Base-by-base conservation (phyloP, 2,888 invertebrate species). In the Trypoxylon attenuatum region DNA sequence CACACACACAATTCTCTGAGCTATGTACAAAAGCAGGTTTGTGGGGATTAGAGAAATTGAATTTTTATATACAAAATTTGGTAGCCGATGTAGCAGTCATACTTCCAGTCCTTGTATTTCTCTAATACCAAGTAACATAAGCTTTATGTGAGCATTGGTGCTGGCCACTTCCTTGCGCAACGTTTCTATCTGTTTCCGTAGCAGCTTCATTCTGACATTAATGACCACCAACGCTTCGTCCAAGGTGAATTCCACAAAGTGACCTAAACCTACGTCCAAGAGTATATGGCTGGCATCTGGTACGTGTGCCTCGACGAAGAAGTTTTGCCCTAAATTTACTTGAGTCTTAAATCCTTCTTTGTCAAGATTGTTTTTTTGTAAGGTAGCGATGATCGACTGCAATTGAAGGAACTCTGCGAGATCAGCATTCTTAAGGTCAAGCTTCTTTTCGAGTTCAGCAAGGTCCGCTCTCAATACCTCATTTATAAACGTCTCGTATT, bases 261-360 rank as follows among this genome's bases (percentile, higher is more conserved):
- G 90, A 52, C 94, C 93, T 73, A 93, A 90, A 0, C 96, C 96
- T 62, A 96, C 88, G 81, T 94, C 91, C 19, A 96, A 89, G 19
- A 93, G 87, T 50, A 96, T 90, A 38, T 87, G 89, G 0, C 91
- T 90, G 0, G 91, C 88, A 81, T 94, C 91, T 50, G 89, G 87
- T 51, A 95, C 91, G 54, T 91, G 88, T 0, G 94, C 94, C 84
- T 95, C 93, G 83, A 94, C 92, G 79, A 94, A 96, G 73, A 95
- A 93, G 84, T 93, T 94, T 76, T 93, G 93, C n/a, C 96, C 96
- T 23, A 96, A 87, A 82, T 96, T 94, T 21, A 96, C 90, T 87
- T 92, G 90, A 0, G 93, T 92, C 78, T 92, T 92, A 49, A 92
- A 88, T 22, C 90, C 90, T 64, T 88, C 87, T 3, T 90, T 88